A percentile compares a stretch with the other conserved stretches of the same genome.
phyloP scores from a whole-genome alignment of 2,113 vertebrate genomes.

The Rallus limicola region DNA sequence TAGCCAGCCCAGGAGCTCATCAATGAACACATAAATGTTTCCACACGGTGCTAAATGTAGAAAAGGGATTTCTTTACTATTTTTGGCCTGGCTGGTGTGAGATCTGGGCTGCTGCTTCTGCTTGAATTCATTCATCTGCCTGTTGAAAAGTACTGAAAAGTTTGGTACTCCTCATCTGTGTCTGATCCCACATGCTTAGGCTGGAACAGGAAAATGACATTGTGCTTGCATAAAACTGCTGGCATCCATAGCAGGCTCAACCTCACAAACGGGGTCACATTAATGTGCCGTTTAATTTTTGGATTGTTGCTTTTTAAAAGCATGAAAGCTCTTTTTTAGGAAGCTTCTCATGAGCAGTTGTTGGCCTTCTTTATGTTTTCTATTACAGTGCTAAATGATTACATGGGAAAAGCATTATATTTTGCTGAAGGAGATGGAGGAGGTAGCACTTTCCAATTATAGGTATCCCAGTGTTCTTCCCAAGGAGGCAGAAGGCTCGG shows the following conservation, averaged over 20 bases:
- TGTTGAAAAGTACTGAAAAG: background rate
- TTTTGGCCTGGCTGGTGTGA: conserved; percentile 1
- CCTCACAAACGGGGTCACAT: background rate
- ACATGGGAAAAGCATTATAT: background rate
- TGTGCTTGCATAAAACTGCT: background rate
- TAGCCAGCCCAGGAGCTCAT: background rate
- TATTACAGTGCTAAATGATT: background rate
- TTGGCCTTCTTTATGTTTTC: background rate
- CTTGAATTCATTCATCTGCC: conserved; percentile 17
- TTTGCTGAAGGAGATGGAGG: background rate
- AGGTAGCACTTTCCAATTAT: background rate
- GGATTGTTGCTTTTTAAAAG: background rate
- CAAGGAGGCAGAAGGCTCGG: background rate
- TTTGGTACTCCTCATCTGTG: background rate
- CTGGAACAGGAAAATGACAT: background rate
- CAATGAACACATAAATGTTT: background rate
- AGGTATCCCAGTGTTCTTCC: background rate
- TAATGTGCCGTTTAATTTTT: background rate
- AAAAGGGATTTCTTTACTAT: conserved; percentile 37
- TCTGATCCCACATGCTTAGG: background rate
- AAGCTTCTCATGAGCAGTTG: background rate
- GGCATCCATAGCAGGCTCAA: background rate
- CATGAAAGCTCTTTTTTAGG: background rate
- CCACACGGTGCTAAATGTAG: background rate
- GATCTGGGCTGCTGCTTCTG: background rate